A percentile compares a stretch with the other conserved stretches of the same genome.
Evolutionary conservation across 1,140 invertebrate species (phyloP).

Genomic region (Hycleus cichorii): DNA sequence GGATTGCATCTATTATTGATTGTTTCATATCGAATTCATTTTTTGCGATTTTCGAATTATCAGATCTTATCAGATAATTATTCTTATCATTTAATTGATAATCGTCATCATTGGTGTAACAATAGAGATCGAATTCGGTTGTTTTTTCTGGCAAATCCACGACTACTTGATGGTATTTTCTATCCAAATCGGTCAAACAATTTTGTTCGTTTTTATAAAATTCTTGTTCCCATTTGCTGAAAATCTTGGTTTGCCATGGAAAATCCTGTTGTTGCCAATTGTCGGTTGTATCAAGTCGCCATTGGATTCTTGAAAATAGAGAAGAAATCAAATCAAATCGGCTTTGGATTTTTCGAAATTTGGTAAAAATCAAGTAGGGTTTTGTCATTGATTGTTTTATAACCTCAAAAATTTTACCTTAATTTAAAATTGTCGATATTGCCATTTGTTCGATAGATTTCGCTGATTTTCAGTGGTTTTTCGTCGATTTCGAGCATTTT

Average conservation of each 20-base stretch:
- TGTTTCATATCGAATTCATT: not conserved
- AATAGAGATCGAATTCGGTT: slow-evolving; percentile 21
- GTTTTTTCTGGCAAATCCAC: slow-evolving; percentile 2
- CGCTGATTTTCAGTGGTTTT: no score
- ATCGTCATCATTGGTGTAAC: slow-evolving; percentile 27
- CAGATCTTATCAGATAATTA: not conserved
- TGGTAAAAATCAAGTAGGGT: no score
- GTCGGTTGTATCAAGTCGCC: slow-evolving; percentile 6
- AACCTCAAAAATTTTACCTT: slow-evolving; percentile 17
- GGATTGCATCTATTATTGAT: slow-evolving; percentile 1
- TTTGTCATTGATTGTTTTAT: no score
- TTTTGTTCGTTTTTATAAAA: slow-evolving; percentile 30
- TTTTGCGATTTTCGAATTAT: not conserved
- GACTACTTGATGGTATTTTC: slow-evolving; percentile 28
- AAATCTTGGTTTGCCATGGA: slow-evolving; percentile 36
- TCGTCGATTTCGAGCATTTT: no score
- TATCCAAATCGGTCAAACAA: slow-evolving; percentile 33
- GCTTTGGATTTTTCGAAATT: not conserved
- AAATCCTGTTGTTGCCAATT: slow-evolving; percentile 18
- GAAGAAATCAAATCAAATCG: not conserved
- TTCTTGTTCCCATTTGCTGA: slow-evolving; percentile 28
- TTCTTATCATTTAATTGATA: slow-evolving; percentile 11
- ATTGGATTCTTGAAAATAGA: no score
- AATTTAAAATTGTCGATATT: slow-evolving; percentile 32
- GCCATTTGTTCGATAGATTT: slow-evolving; percentile 7